Conservation (phyloP, 2,113 vertebrate species). For the Nothobranchius furzeri region DNA sequence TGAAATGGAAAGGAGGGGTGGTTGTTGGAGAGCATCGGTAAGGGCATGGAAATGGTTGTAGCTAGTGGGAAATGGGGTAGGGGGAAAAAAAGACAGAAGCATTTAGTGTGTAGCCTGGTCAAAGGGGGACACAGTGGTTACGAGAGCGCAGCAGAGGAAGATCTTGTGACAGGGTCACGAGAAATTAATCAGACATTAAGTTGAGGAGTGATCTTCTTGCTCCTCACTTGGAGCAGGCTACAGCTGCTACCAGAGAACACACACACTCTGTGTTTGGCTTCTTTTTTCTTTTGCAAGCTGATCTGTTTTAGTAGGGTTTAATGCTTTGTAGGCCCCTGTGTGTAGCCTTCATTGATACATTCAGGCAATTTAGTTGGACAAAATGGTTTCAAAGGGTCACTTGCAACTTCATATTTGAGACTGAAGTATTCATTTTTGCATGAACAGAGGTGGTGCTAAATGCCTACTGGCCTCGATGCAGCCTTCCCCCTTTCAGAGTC, state of each 20-base stretch:
- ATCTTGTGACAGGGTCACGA: conserved; percentile 80
- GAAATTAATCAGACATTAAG: conserved; percentile 78
- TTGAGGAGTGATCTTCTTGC: conserved; percentile 59
- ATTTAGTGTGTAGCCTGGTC: conserved; percentile 61
- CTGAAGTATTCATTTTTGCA: conserved; percentile 21
- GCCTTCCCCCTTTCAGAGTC: neutral
- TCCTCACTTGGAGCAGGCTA: conserved; percentile 32
- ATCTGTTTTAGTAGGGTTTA: conserved; percentile 7
- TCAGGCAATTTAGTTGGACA: conserved; percentile 17
- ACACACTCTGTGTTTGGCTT: conserved; percentile 30
- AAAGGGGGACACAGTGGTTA: conserved; percentile 57
- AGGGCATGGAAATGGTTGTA: conserved; percentile 52
- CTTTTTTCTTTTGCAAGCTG: conserved; percentile 10
- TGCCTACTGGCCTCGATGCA: conserved; percentile 36
- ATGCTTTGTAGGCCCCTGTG: conserved; percentile 1
- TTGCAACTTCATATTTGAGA: conserved; percentile 19
- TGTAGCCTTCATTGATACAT: conserved; percentile 7
- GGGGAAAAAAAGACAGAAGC: conserved; percentile 56
- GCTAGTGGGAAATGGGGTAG: conserved; percentile 30
- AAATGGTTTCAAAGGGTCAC: conserved; percentile 10
- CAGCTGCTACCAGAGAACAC: conserved; percentile 28
- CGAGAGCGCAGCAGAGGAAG: conserved; percentile 47
- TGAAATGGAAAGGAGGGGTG: conserved; percentile 8
- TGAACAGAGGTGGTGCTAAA: neutral
- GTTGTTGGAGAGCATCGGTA: conserved; percentile 32